These are phyloP conservation scores for Ostrea edulis DNA, from an alignment of 1,140 invertebrate genomes.

Conservation along the genomic window DNA sequence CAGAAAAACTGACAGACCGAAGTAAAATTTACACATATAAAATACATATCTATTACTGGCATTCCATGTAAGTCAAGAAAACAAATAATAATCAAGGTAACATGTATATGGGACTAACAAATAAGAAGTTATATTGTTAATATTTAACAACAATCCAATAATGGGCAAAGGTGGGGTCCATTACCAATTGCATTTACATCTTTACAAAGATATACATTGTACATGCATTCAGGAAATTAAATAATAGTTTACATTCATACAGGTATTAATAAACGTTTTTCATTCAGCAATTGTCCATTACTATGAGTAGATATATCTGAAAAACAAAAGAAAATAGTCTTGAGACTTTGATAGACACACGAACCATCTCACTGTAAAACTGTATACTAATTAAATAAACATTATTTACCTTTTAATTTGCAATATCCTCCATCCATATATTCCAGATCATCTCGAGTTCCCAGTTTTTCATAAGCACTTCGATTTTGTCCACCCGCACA, in stretches of 20 bases:
- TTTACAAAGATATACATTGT: no score
- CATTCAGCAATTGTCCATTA: background rate
- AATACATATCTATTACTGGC: no score
- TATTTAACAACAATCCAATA: no score
- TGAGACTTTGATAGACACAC: background rate
- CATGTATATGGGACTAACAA: no score
- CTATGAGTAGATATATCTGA: background rate
- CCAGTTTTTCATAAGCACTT: background rate
- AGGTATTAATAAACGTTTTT: background rate
- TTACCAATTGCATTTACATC: no score
- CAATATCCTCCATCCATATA: background rate
- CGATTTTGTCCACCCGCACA: background rate
- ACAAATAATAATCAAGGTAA: no score
- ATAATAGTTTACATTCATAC: background rate
- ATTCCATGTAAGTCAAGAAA: no score
- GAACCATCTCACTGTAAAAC: background rate
- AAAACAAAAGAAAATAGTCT: background rate
- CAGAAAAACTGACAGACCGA: no score
- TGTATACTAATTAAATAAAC: background rate
- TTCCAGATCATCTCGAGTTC: background rate
- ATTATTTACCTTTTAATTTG: constrained; percentile 11
- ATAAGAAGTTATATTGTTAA: no score
- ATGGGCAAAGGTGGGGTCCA: no score
- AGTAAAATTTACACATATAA: no score
- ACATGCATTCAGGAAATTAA: no score